A percentile compares a stretch with the other conserved stretches of the same genome.
Conservation (phyloP, 2,888 invertebrate species). For the Ophioninae sp. region DNA sequence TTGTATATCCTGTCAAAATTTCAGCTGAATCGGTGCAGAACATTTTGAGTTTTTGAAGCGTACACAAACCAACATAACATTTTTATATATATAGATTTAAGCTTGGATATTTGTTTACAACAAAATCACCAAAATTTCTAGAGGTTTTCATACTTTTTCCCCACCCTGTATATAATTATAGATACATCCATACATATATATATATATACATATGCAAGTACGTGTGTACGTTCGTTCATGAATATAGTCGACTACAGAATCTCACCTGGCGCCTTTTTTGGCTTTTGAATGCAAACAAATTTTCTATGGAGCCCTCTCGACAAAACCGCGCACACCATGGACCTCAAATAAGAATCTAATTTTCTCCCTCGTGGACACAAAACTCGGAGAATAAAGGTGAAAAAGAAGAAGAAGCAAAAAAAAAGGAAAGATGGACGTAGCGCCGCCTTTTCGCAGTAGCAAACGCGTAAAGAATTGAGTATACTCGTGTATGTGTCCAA, state of each 20-base stretch:
- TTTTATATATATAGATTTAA: no score
- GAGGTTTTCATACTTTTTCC: neutral
- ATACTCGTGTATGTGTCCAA: neutral
- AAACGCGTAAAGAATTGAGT: constrained; percentile 20
- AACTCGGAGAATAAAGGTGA: constrained; percentile 27
- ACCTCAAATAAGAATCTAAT: constrained; percentile 75
- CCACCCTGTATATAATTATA: no score
- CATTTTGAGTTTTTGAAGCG: no score
- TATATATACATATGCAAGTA: no score
- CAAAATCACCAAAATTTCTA: no score
- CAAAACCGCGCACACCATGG: constrained; percentile 33
- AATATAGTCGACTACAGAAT: constrained; percentile 27
- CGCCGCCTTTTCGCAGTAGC: constrained; percentile 55
- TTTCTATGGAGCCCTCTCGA: constrained; percentile 72
- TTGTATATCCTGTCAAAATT: no score
- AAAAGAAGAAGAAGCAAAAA: neutral
- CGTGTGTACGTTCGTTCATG: neutral
- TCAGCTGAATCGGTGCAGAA: no score
- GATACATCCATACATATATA: neutral
- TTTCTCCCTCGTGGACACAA: constrained; percentile 64
- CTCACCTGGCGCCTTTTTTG: constrained; percentile 75
- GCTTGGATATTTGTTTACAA: no score
- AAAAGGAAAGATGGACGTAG: constrained; percentile 41
- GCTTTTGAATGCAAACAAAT: constrained; percentile 78
- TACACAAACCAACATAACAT: no score